Evolutionary conservation across 2,797 vertebrate genomes (phyloP).

Genomic region (Luscinia megarhynchos): DNA sequence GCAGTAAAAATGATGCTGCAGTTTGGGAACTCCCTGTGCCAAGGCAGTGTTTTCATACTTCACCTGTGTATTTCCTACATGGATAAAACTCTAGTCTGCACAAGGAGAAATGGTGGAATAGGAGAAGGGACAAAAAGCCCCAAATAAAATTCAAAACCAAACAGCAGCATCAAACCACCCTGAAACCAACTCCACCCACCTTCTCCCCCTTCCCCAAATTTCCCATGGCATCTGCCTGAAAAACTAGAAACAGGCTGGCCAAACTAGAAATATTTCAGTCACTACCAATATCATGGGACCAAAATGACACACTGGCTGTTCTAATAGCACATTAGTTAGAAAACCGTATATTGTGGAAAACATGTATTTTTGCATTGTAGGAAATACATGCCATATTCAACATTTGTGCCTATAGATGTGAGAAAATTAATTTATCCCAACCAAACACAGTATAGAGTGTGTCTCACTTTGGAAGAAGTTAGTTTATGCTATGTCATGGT

Average conservation of each 20-base stretch:
- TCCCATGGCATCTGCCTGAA: background rate
- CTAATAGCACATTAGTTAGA: background rate
- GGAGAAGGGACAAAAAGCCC: background rate
- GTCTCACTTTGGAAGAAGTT: background rate
- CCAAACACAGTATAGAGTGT: rapidly evolving
- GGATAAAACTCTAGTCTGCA: background rate
- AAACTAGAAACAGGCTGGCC: background rate
- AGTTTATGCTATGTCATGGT: background rate
- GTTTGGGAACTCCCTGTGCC: background rate
- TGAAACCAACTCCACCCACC: background rate
- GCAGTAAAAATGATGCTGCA: background rate
- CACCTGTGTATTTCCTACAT: rapidly evolving
- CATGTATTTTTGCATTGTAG: background rate
- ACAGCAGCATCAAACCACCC: background rate
- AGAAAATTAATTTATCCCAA: background rate
- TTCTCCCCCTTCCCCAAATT: rapidly evolving
- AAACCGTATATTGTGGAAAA: background rate
- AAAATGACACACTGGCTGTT: background rate
- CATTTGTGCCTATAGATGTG: background rate
- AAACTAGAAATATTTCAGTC: background rate
- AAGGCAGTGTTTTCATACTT: background rate
- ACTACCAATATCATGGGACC: too few relatives aligned
- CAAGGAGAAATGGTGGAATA: background rate
- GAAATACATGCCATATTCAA: background rate
- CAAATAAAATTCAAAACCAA: background rate